Base-by-base conservation (phyloP, 2,797 vertebrate genomes). In the Eleutherodactylus coqui region DNA sequence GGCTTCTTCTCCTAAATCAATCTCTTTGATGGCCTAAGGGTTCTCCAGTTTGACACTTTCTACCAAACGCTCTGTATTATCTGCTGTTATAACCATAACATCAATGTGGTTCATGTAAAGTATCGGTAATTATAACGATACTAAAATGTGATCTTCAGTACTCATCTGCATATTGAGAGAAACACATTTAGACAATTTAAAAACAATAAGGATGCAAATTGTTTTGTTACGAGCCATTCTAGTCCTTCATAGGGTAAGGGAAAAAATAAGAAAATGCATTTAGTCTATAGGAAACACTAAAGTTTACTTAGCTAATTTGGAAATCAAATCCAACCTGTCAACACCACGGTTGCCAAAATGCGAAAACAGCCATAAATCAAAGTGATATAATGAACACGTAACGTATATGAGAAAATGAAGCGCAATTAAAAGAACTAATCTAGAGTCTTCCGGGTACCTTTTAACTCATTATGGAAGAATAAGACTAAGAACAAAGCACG, bases 241-340 rank as follows among this genome's bases (percentile, higher is more conserved):
- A n/a, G 38, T 58, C 67, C 34, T 79, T 83, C 64, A 36, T 41
- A 19, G 67, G 24, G 32, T 53, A 36, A 76, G 49, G n/a, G 3
- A 73, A 60, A 38, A 82, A 53, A 36, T 13, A 55, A 38, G 21
- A 36, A 67, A 79, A 80, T 62, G 64, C 38, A 45, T 79, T 17
- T 43, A 5, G 32, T 64, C 9, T 60, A 62, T 41, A 29, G 41
- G 38, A 73, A 83, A 64, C 41, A n/a, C 55, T 80, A 79, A 84
- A 41, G 86, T 84, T 84, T 84, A 84, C 75, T 79, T 84, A 75
- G 86, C 86, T 87, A 53, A 84, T 80, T 75, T 75, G 76, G 83
- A 72, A 70, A 84, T 75, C 34, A 43, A 16, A 51, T 36, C 19
- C 43, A 75, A 75, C 82, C 45, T 83, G 62, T 49, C 73, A 76